These are phyloP conservation scores for Tanaodytes sp. DNA, from an alignment of 2,888 invertebrate genomes.

Conservation along the genomic window DNA sequence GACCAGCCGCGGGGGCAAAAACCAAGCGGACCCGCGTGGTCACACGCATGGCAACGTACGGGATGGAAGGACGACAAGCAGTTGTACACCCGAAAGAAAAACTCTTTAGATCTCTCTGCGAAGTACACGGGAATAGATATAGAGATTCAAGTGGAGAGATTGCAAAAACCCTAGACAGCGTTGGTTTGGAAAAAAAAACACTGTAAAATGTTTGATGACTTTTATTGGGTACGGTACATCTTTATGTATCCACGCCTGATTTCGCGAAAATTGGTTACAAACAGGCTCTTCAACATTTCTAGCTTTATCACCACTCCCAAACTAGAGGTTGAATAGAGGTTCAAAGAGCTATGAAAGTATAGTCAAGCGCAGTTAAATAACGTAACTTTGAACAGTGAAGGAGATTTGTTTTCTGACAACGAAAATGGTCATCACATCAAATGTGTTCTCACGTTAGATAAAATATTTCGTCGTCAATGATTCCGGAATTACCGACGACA, in stretches of 20 bases:
- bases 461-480: no score
- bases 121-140: constrained; percentile 50
- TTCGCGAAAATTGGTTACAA: no score
- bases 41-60: constrained; percentile 62
- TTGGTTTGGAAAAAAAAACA: constrained; percentile 28
- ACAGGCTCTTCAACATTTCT: no score
- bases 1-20: constrained; percentile 61
- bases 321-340: no score
- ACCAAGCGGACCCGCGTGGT: constrained; percentile 62
- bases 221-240: constrained; percentile 48
- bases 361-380: no score
- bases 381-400: no score
- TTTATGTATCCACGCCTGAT: constrained; percentile 44
- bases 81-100: constrained; percentile 58
- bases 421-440: no score
- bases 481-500: no score
- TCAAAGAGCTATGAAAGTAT: no score
- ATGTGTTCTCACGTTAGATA: no score
- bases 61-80: constrained; percentile 60
- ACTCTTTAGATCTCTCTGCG: constrained; percentile 52
- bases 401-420: no score
- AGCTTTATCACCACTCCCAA: no score
- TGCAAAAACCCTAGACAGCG: constrained; percentile 40
- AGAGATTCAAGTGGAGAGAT: constrained; percentile 25
- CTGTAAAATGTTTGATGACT: constrained; percentile 46